These are phyloP conservation scores for Polylopha cassiicola DNA, from an alignment of 2,888 invertebrate genomes.

Conservation along the genomic window DNA sequence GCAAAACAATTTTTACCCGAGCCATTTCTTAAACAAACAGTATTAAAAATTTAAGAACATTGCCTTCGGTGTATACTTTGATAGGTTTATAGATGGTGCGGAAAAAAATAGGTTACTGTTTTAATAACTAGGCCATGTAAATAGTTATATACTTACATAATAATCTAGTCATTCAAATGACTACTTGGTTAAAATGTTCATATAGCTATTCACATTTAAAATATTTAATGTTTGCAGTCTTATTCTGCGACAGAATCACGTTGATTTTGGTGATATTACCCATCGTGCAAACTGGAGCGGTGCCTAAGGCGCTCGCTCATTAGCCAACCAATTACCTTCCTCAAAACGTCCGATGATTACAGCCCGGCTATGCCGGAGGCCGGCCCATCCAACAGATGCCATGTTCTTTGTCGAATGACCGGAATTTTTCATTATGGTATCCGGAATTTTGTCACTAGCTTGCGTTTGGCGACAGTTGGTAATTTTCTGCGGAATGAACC, in stretches of 20 bases:
- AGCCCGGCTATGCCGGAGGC: constrained; percentile 52
- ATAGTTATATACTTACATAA: no score
- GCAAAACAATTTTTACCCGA: constrained; percentile 25
- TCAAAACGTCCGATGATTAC: constrained; percentile 71
- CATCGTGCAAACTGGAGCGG: constrained; percentile 66
- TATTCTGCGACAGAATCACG: constrained; percentile 27
- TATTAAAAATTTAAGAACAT: constrained; percentile 19
- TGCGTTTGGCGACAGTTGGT: constrained; percentile 25
- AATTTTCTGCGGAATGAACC: background rate
- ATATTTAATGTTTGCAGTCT: no score
- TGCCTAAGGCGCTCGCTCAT: constrained; percentile 65
- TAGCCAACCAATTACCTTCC: constrained; percentile 66
- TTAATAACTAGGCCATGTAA: no score
- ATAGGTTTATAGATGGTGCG: no score
- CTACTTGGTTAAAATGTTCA: no score
- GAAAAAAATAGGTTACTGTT: no score
- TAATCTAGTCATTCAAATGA: no score
- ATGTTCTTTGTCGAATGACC: constrained; percentile 50
- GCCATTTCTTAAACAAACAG: constrained; percentile 21
- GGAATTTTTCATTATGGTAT: constrained; percentile 41
- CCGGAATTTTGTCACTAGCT: constrained; percentile 39
- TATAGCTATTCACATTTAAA: no score
- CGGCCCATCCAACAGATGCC: constrained; percentile 57
- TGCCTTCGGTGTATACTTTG: background rate
- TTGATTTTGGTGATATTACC: constrained; percentile 57